Conservation (phyloP, 2,888 invertebrate genomes). For the Drosophila pseudotalamancana region DNA sequence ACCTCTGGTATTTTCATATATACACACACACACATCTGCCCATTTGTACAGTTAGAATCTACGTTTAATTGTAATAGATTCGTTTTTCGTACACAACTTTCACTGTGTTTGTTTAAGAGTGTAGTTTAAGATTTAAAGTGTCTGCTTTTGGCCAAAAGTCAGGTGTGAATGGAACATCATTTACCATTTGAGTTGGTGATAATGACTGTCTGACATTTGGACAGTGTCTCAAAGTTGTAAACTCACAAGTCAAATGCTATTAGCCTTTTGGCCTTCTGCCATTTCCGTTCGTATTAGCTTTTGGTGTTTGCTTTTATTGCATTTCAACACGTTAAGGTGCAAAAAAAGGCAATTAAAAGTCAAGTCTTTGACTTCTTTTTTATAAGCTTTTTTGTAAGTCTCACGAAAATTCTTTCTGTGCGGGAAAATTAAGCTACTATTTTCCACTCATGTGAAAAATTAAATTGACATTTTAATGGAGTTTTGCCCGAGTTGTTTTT, state of each 20-base stretch:
- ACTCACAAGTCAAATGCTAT: neutral
- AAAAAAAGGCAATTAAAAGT: constrained; percentile 68
- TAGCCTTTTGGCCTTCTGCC: constrained; percentile 2
- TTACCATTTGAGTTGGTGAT: neutral
- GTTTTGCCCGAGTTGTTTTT: no score
- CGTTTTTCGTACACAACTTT: no score
- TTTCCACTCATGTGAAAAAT: no score
- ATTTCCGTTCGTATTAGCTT: constrained; percentile 2
- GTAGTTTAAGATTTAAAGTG: no score
- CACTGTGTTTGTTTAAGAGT: no score
- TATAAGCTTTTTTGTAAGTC: neutral
- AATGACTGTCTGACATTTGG: neutral
- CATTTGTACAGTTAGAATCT: no score
- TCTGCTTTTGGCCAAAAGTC: no score
- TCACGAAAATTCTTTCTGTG: neutral
- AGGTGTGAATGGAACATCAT: no score
- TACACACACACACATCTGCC: neutral
- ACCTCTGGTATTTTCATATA: neutral
- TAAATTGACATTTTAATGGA: no score
- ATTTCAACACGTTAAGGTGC: constrained; percentile 68
- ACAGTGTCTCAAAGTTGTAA: constrained; percentile 4
- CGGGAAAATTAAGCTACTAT: no score
- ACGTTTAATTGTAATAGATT: no score
- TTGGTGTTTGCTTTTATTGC: constrained; percentile 38
- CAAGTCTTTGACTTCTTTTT: constrained; percentile 19